Conservation (phyloP, 2,113 vertebrate genomes). For the Plecturocebus donacophilus region DNA sequence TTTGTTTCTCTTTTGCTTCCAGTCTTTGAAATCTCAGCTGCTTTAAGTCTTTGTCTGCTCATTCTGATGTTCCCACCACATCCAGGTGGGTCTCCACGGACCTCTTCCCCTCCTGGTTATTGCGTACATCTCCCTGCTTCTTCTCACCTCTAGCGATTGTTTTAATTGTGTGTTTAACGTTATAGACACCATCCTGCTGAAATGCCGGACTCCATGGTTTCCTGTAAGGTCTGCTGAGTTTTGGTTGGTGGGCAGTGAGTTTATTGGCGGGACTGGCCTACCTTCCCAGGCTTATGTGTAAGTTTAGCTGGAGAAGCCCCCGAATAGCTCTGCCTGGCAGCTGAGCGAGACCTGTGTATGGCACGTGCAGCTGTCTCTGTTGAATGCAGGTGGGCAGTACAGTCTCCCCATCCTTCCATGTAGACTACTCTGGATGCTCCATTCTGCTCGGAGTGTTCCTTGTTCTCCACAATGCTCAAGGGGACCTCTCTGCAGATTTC, state of each 20-base stretch:
- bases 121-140: too few species aligned
- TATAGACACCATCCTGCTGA: too few species aligned
- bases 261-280: too few species aligned
- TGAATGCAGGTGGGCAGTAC: not conserved
- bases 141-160: too few species aligned
- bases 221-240: too few species aligned
- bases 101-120: not conserved
- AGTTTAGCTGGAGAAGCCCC: not conserved
- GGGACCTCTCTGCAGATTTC: not conserved
- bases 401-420: too few species aligned
- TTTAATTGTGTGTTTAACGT: rapidly evolving
- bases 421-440: too few species aligned
- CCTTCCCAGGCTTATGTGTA: not conserved
- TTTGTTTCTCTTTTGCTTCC: not conserved
- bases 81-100: not conserved
- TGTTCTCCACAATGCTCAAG: not conserved
- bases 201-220: not conserved
- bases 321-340: too few species aligned
- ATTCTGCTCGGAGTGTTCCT: too few species aligned
- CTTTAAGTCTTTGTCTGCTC: not conserved
- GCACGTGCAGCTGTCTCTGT: rapidly evolving
- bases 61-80: too few species aligned
- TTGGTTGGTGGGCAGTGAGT: too few species aligned
- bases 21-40: not conserved
- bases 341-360: not conserved